Conservation (phyloP, 2,113 vertebrate genomes). For the Acanthisitta chloris region DNA sequence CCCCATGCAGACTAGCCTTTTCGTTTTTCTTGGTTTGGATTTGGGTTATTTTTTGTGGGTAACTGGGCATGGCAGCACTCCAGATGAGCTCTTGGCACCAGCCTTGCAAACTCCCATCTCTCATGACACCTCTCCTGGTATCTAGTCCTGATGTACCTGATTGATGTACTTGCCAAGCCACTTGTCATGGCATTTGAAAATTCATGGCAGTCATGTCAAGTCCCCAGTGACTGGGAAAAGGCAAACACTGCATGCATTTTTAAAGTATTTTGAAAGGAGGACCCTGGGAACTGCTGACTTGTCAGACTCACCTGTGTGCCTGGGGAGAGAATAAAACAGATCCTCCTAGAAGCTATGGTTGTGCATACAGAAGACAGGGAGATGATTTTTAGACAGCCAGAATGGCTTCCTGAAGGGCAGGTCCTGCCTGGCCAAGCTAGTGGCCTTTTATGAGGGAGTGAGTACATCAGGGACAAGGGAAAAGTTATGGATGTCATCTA, state of each 20-base stretch:
- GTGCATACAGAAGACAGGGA: neutral
- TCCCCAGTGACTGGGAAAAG: neutral
- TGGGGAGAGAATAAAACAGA: neutral
- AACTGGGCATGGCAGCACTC: neutral
- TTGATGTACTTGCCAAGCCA: neutral
- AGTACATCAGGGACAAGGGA: neutral
- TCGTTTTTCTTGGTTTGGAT: neutral
- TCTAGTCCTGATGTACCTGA: neutral
- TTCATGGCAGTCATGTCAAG: neutral
- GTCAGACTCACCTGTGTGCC: neutral
- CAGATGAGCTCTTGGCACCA: neutral
- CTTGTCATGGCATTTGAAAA: neutral
- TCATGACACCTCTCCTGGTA: neutral
- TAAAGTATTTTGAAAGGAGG: neutral
- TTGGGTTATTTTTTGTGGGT: too few species aligned
- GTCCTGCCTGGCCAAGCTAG: neutral
- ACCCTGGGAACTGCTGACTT: accelerated
- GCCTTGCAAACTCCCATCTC: neutral
- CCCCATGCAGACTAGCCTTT: neutral
- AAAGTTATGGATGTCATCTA: neutral
- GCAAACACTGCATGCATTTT: neutral
- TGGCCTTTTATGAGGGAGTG: neutral
- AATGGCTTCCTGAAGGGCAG: neutral
- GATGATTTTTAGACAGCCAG: neutral
- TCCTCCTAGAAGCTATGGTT: accelerated